Percentiles rank a stretch among this genome's conserved stretches.
Evolutionary conservation across 2,113 vertebrate species (phyloP).

Genomic region (Aegypius monachus): DNA sequence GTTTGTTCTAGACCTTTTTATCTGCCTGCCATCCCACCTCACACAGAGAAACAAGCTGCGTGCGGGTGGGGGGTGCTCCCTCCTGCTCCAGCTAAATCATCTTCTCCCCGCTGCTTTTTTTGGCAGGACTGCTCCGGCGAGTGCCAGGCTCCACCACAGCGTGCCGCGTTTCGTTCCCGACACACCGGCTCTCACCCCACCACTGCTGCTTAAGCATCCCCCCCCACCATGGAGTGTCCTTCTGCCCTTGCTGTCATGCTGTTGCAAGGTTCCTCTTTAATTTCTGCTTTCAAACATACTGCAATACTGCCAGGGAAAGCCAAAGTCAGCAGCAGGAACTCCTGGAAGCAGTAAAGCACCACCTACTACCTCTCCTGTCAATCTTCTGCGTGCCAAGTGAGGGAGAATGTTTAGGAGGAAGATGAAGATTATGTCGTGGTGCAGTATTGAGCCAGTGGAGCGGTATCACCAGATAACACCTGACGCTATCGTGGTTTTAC

Average conservation of each 20-base stretch:
- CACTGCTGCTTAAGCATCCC: neutral
- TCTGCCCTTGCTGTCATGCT: neutral
- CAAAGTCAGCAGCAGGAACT: neutral
- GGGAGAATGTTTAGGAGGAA: neutral
- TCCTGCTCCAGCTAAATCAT: neutral
- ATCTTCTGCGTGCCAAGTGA: neutral
- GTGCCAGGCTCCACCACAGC: rapidly evolving
- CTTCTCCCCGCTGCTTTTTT: neutral
- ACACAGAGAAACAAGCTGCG: rapidly evolving
- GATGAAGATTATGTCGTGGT: rapidly evolving
- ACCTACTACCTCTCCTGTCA: neutral
- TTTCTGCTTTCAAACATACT: neutral
- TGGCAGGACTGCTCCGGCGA: rapidly evolving
- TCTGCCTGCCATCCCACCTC: neutral
- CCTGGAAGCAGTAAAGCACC: neutral
- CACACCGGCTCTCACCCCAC: neutral
- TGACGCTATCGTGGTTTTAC: rapidly evolving
- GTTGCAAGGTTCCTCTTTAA: neutral
- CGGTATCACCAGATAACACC: neutral
- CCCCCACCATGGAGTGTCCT: neutral
- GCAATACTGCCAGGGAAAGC: neutral
- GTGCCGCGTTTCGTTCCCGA: neutral
- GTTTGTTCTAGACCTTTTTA: neutral
- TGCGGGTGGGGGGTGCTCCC: neutral
- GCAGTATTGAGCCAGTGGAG: neutral